A percentile compares a stretch with the other conserved stretches of the same genome.
phyloP scores from a whole-genome alignment of 2,113 vertebrate species.

The Marmota monax region DNA sequence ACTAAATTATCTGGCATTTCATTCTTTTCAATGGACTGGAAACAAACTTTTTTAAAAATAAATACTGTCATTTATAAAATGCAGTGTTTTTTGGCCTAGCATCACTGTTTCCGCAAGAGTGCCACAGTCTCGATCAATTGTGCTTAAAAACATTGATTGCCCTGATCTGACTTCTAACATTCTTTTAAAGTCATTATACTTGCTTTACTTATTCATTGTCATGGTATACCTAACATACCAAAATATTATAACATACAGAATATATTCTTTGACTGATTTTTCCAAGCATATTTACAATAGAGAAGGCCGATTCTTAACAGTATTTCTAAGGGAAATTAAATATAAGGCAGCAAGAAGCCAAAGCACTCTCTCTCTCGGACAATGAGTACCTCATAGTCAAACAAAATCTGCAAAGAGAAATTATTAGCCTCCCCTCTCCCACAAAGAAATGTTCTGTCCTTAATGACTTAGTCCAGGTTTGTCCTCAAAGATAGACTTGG shows the following conservation, averaged over 20 bases:
- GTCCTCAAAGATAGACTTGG: neutral
- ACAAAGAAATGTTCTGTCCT: neutral
- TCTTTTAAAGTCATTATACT: neutral
- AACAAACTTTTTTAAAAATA: neutral
- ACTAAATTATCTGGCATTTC: neutral
- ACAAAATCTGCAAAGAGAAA: slow-evolving; percentile 13
- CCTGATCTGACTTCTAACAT: slow-evolving; percentile 8
- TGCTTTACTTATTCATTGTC: slow-evolving; percentile 45
- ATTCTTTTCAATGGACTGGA: slow-evolving; percentile 44
- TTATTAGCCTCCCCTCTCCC: neutral
- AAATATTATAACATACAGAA: neutral
- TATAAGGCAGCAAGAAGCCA: slow-evolving; percentile 14
- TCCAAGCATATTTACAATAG: neutral
- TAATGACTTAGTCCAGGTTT: neutral
- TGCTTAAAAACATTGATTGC: slow-evolving; percentile 42
- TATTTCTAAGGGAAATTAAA: slow-evolving; percentile 10
- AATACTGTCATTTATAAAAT: slow-evolving; percentile 45
- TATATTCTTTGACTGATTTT: neutral
- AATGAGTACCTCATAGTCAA: neutral
- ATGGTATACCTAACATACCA: neutral
- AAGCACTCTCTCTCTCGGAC: neutral
- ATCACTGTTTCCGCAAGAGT: neutral
- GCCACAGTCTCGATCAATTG: neutral
- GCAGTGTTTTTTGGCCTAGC: neutral
- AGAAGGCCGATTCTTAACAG: neutral